Percentiles rank a stretch among this genome's conserved stretches.
Evolutionary conservation across 37 sponge, comb jelly and placozoan genomes (phyloP).

Genomic region (Bolinopsis microptera): DNA sequence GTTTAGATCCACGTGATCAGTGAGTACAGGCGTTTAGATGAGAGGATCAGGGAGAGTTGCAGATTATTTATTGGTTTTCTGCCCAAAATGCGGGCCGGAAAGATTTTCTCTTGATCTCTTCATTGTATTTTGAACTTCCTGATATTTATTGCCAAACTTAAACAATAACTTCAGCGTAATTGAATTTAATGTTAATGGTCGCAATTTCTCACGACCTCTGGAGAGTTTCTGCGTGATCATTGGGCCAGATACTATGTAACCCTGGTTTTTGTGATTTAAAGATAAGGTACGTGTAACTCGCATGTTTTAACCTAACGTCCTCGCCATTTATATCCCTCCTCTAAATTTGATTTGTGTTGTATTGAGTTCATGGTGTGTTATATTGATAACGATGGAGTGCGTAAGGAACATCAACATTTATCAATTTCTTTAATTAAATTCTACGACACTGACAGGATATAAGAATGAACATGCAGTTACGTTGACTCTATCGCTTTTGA

Average conservation of each 20-base stretch:
- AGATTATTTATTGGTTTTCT: no score
- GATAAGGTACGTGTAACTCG: not conserved
- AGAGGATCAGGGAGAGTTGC: no score
- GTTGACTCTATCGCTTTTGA: not conserved
- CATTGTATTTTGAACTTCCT: no score
- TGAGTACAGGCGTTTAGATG: no score
- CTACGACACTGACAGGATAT: not conserved
- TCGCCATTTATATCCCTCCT: not conserved
- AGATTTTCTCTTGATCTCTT: no score
- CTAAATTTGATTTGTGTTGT: not conserved
- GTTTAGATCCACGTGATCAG: no score
- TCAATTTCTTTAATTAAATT: not conserved
- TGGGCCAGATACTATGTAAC: not conserved
- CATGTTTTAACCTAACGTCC: not conserved
- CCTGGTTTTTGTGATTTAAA: not conserved
- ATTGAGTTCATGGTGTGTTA: not conserved
- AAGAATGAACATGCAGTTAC: not conserved
- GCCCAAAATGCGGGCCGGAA: no score
- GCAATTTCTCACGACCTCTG: not conserved
- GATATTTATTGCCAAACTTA: no score
- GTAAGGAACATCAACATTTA: not conserved
- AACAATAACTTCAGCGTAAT: no score
- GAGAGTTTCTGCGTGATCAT: not conserved
- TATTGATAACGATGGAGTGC: not conserved
- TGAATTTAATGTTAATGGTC: no score